These are phyloP conservation scores for Acromyrmex charruanus DNA, from an alignment of 1,140 invertebrate species.

Conservation along the genomic window DNA sequence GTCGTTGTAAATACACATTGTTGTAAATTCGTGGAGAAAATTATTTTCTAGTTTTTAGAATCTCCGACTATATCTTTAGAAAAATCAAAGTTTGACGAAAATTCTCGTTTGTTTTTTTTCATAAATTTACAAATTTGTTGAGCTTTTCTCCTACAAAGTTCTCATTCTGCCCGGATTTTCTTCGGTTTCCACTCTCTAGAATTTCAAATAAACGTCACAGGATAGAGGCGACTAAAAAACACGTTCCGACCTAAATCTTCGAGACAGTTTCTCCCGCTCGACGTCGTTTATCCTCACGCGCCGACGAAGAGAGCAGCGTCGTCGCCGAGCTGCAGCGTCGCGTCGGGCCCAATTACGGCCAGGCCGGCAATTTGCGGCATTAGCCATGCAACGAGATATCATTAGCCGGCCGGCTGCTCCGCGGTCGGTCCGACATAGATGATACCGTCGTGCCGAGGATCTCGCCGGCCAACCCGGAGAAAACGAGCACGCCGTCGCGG, in stretches of 20 bases:
- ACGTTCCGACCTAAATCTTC: constrained; percentile 16
- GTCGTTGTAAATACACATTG: not conserved
- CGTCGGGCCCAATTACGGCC: constrained; percentile 36
- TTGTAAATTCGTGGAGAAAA: not conserved
- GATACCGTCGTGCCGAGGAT: constrained; percentile 33
- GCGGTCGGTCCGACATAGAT: constrained; percentile 10
- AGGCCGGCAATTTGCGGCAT: constrained; percentile 57
- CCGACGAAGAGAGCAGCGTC: not conserved
- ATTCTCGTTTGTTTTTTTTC: not conserved
- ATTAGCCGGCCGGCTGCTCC: constrained; percentile 34
- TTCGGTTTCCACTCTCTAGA: constrained; percentile 3
- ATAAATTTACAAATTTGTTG: not conserved
- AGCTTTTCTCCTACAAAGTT: not conserved
- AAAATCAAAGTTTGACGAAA: not conserved
- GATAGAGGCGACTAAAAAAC: not conserved
- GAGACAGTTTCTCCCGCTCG: not conserved
- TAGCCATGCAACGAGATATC: constrained; percentile 60
- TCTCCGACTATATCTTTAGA: not conserved
- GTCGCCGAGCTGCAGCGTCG: constrained; percentile 6
- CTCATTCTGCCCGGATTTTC: not conserved
- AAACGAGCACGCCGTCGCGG: not conserved
- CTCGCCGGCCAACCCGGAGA: not conserved
- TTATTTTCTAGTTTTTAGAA: not conserved
- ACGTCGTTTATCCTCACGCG: not conserved
- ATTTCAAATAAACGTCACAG: constrained; percentile 1